Evolutionary conservation across 2,888 invertebrate species (phyloP).

Genomic region (Prionchulus punctatus): DNA sequence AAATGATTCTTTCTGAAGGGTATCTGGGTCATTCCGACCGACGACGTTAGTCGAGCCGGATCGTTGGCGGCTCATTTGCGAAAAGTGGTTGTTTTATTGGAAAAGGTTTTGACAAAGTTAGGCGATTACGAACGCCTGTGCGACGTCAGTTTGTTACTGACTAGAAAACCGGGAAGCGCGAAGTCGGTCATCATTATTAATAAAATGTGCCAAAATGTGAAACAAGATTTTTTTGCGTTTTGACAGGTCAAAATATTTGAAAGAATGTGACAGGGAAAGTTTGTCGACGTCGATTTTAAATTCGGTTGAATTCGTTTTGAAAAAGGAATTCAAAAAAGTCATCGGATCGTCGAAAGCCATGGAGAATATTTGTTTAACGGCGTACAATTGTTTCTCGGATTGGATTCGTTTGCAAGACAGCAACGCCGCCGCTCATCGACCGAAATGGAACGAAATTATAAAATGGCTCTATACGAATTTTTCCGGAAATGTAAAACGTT

Average conservation of each 20-base stretch:
- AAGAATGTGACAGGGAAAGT: neutral
- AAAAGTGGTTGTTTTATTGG: constrained; percentile 58
- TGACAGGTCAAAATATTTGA: neutral
- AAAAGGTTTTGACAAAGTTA: constrained; percentile 60
- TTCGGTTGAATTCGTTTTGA: too few species aligned
- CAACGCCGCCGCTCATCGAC: too few species aligned
- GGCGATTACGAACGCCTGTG: constrained; percentile 58
- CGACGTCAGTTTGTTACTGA: neutral
- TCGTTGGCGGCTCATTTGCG: constrained; percentile 80
- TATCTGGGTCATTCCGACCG: constrained; percentile 74
- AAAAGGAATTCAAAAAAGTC: too few species aligned
- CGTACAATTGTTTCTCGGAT: too few species aligned
- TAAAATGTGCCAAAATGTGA: neutral
- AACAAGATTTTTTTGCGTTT: neutral
- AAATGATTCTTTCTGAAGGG: constrained; percentile 41
- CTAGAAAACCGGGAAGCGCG: neutral
- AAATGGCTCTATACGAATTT: too few species aligned
- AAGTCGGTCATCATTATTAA: neutral
- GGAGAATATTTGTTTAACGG: too few species aligned
- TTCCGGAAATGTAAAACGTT: too few species aligned
- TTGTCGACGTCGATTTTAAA: neutral
- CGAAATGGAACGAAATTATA: too few species aligned
- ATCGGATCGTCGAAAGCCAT: too few species aligned
- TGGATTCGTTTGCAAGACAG: too few species aligned
- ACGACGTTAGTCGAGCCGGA: constrained; percentile 77